phyloP scores from a whole-genome alignment of 2,888 invertebrate species.

The Meganola albula region DNA sequence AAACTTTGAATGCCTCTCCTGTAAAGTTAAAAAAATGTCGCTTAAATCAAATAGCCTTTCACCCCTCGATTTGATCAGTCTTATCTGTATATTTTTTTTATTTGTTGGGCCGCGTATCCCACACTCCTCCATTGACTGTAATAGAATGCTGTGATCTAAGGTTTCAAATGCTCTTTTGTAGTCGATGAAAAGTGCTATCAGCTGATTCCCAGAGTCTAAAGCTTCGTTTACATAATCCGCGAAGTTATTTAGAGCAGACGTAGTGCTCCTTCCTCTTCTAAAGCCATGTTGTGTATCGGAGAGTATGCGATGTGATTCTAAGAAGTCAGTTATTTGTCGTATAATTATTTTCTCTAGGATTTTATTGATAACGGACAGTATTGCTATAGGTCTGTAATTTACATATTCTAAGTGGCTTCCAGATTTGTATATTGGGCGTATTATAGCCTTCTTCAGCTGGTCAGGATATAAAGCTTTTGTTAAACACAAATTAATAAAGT shows the following conservation, averaged over 20 bases:
- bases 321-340: not conserved
- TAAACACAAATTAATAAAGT: conserved; percentile 9
- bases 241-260: not conserved
- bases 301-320: not conserved
- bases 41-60: no score
- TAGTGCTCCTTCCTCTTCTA: not conserved
- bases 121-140: conserved; percentile 1
- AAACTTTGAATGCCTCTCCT: no score
- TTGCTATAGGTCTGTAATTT: no score
- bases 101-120: not conserved
- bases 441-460: conserved; percentile 7
- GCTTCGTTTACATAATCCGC: not conserved
- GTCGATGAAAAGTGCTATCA: conserved; percentile 3
- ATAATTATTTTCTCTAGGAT: conserved; percentile 1
- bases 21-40: no score
- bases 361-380: not conserved
- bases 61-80: no score
- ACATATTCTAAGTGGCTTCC: no score
- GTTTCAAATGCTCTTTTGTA: conserved; percentile 4
- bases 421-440: conserved; percentile 11
- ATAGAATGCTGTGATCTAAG: not conserved
- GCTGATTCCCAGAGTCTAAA: not conserved
- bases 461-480: not conserved
- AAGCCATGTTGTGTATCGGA: not conserved
- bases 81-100: not conserved